A percentile compares a stretch with the other conserved stretches of the same genome.
Evolutionary conservation across 2,888 invertebrate genomes (phyloP).

Genomic region (Hylaea fasciaria): DNA sequence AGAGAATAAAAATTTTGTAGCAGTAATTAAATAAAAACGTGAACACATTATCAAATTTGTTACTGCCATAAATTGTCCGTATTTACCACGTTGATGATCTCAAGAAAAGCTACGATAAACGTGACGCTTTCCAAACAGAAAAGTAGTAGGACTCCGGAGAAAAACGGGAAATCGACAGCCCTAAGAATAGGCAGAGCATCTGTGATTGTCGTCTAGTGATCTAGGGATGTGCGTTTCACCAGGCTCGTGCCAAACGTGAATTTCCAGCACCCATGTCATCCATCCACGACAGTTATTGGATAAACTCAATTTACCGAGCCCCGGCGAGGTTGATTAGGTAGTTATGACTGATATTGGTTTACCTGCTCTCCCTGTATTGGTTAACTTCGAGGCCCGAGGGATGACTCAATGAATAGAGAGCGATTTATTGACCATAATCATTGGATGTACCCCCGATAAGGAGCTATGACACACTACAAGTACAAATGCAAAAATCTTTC

Average conservation of each 20-base stretch:
- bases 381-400: conserved; percentile 22
- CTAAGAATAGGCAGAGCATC: conserved; percentile 14
- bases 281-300: conserved; percentile 26
- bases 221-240: neutral
- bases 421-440: conserved; percentile 5
- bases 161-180: too few species aligned
- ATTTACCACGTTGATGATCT: too few species aligned
- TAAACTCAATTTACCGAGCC: conserved; percentile 27
- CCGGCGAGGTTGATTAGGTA: conserved; percentile 20
- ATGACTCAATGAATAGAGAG: conserved; percentile 12
- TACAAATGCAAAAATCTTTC: neutral
- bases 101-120: too few species aligned
- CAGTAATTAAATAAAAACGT: too few species aligned
- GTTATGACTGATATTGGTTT: conserved; percentile 27
- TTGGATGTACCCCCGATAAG: neutral
- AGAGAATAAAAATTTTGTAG: too few species aligned
- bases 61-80: too few species aligned
- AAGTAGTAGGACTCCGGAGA: too few species aligned
- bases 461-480: neutral
- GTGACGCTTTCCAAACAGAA: too few species aligned
- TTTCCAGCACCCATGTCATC: conserved; percentile 23
- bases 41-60: too few species aligned
- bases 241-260: conserved; percentile 14
- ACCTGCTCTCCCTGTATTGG: conserved; percentile 18
- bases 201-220: conserved; percentile 31